A percentile compares a stretch with the other conserved stretches of the same genome.
phyloP scores from a whole-genome alignment of 2,113 vertebrate genomes.

The Sorex araneus region DNA sequence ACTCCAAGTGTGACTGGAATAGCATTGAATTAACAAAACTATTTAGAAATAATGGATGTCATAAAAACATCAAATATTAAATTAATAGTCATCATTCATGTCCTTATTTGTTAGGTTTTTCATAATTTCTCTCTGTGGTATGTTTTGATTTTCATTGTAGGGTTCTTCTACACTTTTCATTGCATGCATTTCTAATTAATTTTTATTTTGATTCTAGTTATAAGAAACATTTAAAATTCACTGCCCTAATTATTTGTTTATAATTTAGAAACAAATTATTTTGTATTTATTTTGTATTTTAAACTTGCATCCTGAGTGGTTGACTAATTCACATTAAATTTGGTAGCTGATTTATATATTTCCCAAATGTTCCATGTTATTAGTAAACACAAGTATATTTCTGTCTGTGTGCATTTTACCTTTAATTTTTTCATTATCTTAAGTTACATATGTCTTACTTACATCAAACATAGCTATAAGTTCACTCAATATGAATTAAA shows the following conservation, averaged over 20 bases:
- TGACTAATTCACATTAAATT: background rate
- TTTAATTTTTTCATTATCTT: background rate
- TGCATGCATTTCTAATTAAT: slow-evolving; percentile 2
- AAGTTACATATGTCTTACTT: background rate
- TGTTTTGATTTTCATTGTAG: slow-evolving; percentile 8
- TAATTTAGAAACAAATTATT: background rate
- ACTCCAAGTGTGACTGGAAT: background rate
- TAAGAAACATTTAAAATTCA: slow-evolving; percentile 43
- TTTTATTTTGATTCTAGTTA: slow-evolving; percentile 1
- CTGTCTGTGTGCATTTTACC: background rate
- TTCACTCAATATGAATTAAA: background rate
- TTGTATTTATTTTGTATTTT: background rate
- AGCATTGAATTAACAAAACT: background rate
- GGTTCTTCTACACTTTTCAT: background rate
- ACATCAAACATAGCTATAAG: background rate
- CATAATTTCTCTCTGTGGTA: background rate
- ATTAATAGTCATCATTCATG: background rate
- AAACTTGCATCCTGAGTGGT: background rate
- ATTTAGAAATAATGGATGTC: background rate
- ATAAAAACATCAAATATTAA: slow-evolving; percentile 17
- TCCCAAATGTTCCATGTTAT: slow-evolving; percentile 4
- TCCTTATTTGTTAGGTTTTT: background rate
- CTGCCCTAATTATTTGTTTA: background rate
- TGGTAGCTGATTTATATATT: background rate
- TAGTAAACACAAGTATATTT: slow-evolving; percentile 25